phyloP scores from a whole-genome alignment of 2,113 vertebrate species.

The Alaudala cheleensis region DNA sequence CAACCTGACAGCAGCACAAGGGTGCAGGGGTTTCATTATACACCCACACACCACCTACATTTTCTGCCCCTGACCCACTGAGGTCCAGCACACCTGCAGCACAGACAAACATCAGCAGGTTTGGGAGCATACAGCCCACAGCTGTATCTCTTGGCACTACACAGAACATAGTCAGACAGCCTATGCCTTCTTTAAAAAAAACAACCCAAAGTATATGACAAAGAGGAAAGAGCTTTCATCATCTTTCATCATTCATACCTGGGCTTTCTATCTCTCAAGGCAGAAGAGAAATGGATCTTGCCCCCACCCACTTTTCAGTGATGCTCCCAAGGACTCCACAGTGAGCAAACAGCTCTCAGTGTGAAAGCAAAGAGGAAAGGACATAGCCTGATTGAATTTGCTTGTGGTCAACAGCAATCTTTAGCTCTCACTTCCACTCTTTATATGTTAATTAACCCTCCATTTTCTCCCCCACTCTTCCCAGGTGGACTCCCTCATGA shows the following conservation, averaged over 20 bases:
- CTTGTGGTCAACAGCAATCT: background rate
- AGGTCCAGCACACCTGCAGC: background rate
- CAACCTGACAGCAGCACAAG: background rate
- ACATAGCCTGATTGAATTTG: conserved; percentile 23
- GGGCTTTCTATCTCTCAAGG: background rate
- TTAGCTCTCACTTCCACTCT: background rate
- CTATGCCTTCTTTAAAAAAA: background rate
- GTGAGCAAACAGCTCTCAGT: background rate
- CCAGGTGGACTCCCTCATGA: background rate
- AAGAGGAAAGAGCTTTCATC: background rate
- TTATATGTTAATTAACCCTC: background rate
- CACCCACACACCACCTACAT: background rate
- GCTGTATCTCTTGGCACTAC: background rate
- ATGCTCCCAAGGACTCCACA: background rate
- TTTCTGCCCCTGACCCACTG: background rate
- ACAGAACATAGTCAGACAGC: background rate
- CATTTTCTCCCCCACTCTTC: background rate
- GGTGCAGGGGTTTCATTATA: conserved; percentile 42
- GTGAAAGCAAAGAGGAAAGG: conserved; percentile 17
- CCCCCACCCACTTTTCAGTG: background rate
- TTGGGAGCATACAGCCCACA: background rate
- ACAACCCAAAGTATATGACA: background rate
- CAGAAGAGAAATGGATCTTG: background rate
- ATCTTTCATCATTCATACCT: background rate
- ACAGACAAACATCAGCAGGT: background rate